Percentiles rank a stretch among this genome's conserved stretches.
Conservation (phyloP, 2,113 vertebrate genomes). For the Shinisaurus crocodilurus region DNA sequence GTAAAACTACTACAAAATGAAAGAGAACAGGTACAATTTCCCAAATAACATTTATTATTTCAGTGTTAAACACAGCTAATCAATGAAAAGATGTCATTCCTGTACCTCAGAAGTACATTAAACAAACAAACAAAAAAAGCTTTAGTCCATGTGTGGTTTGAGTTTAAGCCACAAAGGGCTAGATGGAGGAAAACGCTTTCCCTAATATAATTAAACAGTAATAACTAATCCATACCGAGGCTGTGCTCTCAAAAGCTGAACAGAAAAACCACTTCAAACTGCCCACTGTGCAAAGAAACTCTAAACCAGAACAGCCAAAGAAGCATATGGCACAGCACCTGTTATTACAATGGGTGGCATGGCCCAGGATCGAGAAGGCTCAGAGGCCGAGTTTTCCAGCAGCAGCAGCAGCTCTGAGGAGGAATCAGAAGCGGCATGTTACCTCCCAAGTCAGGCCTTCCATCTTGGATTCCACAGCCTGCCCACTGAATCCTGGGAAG, state of each 20-base stretch:
- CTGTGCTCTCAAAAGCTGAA: neutral
- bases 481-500: too few species aligned
- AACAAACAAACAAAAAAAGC: neutral
- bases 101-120: neutral
- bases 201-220: conserved; percentile 6
- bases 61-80: neutral
- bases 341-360: too few species aligned
- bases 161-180: neutral
- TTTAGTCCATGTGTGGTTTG: neutral
- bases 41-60: neutral
- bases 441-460: too few species aligned
- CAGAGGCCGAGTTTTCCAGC: too few species aligned
- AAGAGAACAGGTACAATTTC: neutral
- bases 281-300: neutral
- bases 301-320: neutral
- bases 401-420: too few species aligned
- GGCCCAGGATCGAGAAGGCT: too few species aligned
- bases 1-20: neutral
- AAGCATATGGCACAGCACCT: too few species aligned
- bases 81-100: neutral
- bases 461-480: too few species aligned
- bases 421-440: too few species aligned
- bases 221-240: neutral
- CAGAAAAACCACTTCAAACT: neutral
- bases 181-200: neutral